Percentiles rank a stretch among this genome's conserved stretches.
These are phyloP conservation scores for Cydia fagiglandana DNA, from an alignment of 1,140 invertebrate species.

Conservation along the genomic window DNA sequence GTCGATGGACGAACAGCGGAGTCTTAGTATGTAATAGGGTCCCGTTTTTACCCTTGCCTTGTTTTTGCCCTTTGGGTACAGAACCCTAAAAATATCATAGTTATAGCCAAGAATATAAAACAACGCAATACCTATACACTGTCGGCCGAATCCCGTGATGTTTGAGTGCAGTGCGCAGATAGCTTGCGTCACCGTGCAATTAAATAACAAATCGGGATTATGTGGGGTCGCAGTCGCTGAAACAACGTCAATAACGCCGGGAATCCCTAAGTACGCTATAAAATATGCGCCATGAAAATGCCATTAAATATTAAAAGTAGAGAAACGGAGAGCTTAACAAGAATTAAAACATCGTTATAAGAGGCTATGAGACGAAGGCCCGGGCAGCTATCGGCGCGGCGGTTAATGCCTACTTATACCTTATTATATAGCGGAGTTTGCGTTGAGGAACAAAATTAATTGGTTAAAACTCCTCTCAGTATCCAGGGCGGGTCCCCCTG, in stretches of 20 bases:
- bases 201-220: constrained; percentile 46
- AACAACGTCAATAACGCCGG: constrained; percentile 71
- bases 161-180: not conserved
- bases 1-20: too few relatives aligned
- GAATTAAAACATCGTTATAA: constrained; percentile 78
- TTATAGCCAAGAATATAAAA: too few relatives aligned
- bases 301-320: constrained; percentile 80
- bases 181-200: constrained; percentile 33
- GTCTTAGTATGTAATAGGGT: too few relatives aligned
- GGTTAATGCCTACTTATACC: constrained; percentile 79
- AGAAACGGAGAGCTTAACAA: constrained; percentile 79
- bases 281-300: constrained; percentile 77
- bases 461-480: constrained; percentile 81
- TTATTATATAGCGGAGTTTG: constrained; percentile 80
- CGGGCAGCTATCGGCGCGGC: constrained; percentile 76
- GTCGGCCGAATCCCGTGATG: too few relatives aligned
- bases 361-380: constrained; percentile 68
- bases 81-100: too few relatives aligned
- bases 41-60: too few relatives aligned
- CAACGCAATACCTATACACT: too few relatives aligned
- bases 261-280: constrained; percentile 76
- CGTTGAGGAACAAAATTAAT: constrained; percentile 81
- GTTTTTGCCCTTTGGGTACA: too few relatives aligned
- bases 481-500: constrained; percentile 73
- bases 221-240: constrained; percentile 45